Evolutionary conservation across 2,113 vertebrate species (phyloP).

Genomic region (Thamnaconus septentrionalis): DNA sequence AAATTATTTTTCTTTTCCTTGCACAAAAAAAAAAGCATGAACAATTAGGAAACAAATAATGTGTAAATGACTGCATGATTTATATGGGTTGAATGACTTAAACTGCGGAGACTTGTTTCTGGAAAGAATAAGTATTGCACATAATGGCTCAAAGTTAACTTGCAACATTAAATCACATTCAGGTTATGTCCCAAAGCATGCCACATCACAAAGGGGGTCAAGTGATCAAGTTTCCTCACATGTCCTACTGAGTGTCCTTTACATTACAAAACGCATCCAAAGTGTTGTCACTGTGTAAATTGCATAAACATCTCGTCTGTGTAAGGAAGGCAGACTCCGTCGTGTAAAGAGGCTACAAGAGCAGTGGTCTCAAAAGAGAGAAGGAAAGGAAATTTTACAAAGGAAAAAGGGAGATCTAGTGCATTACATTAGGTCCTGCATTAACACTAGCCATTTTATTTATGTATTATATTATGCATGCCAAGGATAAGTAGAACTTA

Average conservation of each 20-base stretch:
- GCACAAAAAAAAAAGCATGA: constrained; percentile 89
- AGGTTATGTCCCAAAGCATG: constrained; percentile 98
- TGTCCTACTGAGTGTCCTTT: constrained; percentile 90
- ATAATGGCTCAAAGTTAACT: constrained; percentile 98
- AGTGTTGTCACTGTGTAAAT: constrained; percentile 89
- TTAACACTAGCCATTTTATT: constrained; percentile 87
- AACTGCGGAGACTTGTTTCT: constrained; percentile 91
- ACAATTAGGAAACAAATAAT: constrained; percentile 87
- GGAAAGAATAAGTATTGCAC: constrained; percentile 99
- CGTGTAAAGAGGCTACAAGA: constrained; percentile 82
- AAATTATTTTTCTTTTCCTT: constrained; percentile 93
- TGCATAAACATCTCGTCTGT: constrained; percentile 90
- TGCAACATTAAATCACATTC: constrained; percentile 99
- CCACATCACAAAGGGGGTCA: constrained; percentile 94
- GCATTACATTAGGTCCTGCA: constrained; percentile 94
- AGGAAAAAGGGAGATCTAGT: constrained; percentile 88
- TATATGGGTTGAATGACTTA: constrained; percentile 90
- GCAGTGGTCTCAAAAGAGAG: constrained; percentile 66
- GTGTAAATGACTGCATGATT: constrained; percentile 94
- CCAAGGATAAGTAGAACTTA: constrained; percentile 88
- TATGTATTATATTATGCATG: constrained; percentile 95
- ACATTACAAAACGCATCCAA: constrained; percentile 83
- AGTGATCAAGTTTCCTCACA: constrained; percentile 93
- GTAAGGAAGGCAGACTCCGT: constrained; percentile 95
- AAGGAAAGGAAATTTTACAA: constrained; percentile 83